Percentiles rank a stretch among this genome's conserved stretches.
Evolutionary conservation across 2,888 invertebrate genomes (phyloP).

Genomic region (Tortrix viridana): DNA sequence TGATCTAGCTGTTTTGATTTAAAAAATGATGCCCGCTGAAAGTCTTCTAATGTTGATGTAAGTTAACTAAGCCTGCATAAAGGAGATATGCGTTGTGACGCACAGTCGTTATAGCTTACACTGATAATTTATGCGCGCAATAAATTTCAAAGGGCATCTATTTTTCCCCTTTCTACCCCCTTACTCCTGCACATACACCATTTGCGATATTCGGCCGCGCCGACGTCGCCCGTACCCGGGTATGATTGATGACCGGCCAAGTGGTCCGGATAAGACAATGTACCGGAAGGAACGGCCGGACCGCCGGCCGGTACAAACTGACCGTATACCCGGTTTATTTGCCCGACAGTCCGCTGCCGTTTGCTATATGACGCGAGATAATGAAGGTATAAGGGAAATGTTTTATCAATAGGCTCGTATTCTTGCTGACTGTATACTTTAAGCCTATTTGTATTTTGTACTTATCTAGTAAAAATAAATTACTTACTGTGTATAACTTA

Average conservation of each 20-base stretch:
- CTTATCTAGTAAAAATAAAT: neutral
- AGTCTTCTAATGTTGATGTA: neutral
- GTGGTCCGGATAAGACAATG: conserved; percentile 71
- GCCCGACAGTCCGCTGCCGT: conserved; percentile 29
- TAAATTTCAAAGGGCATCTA: conserved; percentile 24
- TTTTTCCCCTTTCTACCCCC: conserved; percentile 16
- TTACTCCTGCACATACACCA: conserved; percentile 25
- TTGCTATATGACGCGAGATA: conserved; percentile 46
- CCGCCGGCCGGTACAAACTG: conserved; percentile 47
- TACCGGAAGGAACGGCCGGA: conserved; percentile 41
- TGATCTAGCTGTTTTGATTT: no score
- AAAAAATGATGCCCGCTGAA: no score
- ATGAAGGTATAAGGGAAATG: conserved; percentile 40
- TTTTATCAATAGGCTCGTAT: conserved; percentile 29
- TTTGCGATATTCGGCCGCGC: conserved; percentile 41
- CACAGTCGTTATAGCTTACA: conserved; percentile 8
- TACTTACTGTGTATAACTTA: no score
- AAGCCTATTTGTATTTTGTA: neutral
- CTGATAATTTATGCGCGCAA: conserved; percentile 19
- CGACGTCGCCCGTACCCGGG: conserved; percentile 43
- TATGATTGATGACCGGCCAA: conserved; percentile 58
- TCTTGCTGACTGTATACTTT: conserved; percentile 6
- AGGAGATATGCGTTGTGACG: conserved; percentile 1
- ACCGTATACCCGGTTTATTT: conserved; percentile 38
- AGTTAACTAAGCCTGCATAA: neutral